phyloP scores from a whole-genome alignment of 2,888 invertebrate species.

The Peribatodes rhomboidaria region DNA sequence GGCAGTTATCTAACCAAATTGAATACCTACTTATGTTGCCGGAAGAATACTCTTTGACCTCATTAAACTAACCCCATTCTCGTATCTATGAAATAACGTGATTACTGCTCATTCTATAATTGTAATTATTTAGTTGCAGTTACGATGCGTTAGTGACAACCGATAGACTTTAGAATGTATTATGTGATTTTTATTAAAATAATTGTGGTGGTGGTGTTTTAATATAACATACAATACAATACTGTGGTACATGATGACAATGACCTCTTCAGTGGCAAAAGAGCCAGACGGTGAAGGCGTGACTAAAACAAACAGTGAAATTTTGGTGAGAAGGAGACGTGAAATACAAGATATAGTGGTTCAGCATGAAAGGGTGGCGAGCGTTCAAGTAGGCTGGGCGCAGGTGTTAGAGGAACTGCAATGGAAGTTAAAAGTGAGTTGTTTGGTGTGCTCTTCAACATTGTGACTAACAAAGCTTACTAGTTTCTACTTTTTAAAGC shows the following conservation, averaged over 20 bases:
- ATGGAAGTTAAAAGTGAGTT: conserved; percentile 73
- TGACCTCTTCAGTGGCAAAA: conserved; percentile 56
- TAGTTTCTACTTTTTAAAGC: too few species aligned
- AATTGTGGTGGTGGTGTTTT: conserved; percentile 32
- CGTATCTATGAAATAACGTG: conserved; percentile 56
- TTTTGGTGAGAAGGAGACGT: conserved; percentile 36
- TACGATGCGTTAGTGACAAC: conserved; percentile 32
- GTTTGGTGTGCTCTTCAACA: conserved; percentile 22
- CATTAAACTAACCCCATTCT: conserved; percentile 62
- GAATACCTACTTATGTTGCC: conserved; percentile 52
- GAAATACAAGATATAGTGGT: conserved; percentile 32
- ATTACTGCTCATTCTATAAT: conserved; percentile 53
- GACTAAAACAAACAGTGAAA: conserved; percentile 43
- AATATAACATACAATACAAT: conserved; percentile 35
- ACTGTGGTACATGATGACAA: conserved; percentile 45
- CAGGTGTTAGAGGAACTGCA: conserved; percentile 75
- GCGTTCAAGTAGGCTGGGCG: conserved; percentile 69
- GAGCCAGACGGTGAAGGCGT: conserved; percentile 57
- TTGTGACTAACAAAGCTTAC: conserved; percentile 41
- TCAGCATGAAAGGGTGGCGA: conserved; percentile 53
- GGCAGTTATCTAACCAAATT: conserved; percentile 26
- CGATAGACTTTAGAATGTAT: conserved; percentile 23
- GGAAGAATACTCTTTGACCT: conserved; percentile 70
- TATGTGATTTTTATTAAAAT: conserved; percentile 23
- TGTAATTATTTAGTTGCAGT: conserved; percentile 50